Base-by-base conservation (phyloP, 2,888 invertebrate species). In the Morpho helenor region DNA sequence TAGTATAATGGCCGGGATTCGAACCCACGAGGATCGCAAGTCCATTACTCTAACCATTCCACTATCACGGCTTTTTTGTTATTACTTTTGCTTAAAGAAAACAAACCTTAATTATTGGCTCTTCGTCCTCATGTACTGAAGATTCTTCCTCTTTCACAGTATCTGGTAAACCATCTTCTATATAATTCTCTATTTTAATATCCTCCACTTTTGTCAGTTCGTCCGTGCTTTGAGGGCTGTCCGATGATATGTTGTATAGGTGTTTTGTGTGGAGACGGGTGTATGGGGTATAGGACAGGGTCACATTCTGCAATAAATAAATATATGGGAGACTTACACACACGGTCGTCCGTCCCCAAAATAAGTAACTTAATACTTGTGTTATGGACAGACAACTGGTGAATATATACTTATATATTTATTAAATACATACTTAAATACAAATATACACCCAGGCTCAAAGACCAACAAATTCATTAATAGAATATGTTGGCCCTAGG, bases 81-180 rank as follows among this genome's bases (percentile, higher is more conserved):
- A 16, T 2, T 1, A 16, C 16, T 16, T 16, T 16, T 16, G 16
- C 16, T 45, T 45, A 10, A 22, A 42, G n/a, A 41, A 16, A 8
- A 4, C 6, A 31, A 45, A 53, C 53, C 53, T 47, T 53, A 40
- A 72, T 67, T 7, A 74, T 56, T 0, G 67, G 65, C 41, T 59
- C 62, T 23, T 61, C 60, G 23, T 61, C 63, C 2, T 53, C 53
- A 10, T 46, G 22, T 44, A 50, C 39, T 2, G 59, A 59, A 7
- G 51, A 50, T 31, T 31, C 31, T 8, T 59, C 59, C 23, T 9
- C 49, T 46, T 39, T 55, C 41, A 43, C 47, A 47, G 48, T 42
- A 10, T 47, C 56, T n/a, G 51, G 44, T 39, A 54, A 31, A 31
- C 31, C 8, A 49, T 50, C 52, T 3, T 62, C 56, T 47, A 47